phyloP scores from a whole-genome alignment of 2,113 vertebrate species.

The Boulengerochromis microlepis region DNA sequence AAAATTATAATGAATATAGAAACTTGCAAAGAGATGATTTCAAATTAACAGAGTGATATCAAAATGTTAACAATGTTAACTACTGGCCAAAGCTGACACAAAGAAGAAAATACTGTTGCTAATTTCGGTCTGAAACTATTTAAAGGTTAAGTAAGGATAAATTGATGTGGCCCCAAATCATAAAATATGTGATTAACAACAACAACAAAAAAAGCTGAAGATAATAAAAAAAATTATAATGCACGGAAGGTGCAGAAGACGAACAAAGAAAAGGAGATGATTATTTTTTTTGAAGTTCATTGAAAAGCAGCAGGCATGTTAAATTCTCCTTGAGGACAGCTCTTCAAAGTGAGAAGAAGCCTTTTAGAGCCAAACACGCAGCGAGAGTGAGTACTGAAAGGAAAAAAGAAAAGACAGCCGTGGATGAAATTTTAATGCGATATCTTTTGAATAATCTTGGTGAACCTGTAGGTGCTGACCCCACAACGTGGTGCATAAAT shows the following conservation, averaged over 20 bases:
- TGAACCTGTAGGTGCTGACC: not conserved
- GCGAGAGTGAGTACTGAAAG: not conserved
- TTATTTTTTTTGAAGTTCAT: not conserved
- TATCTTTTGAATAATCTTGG: not conserved
- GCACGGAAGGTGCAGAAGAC: not conserved
- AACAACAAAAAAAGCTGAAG: not conserved
- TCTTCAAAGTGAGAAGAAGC: slow-evolving; percentile 9
- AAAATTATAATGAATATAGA: not conserved
- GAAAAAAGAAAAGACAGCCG: not conserved
- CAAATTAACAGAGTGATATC: not conserved
- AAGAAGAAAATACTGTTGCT: not conserved
- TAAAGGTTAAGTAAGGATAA: not conserved
- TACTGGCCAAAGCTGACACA: not conserved
- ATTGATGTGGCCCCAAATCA: not conserved
- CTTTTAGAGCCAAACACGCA: not conserved
- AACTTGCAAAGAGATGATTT: not conserved
- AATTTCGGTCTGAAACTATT: not conserved
- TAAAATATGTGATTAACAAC: not conserved
- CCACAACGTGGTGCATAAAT: not conserved
- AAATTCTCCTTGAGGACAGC: not conserved
- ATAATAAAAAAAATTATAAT: not conserved
- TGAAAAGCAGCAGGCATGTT: not conserved
- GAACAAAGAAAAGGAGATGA: not conserved
- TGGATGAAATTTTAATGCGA: not conserved
- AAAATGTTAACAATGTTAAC: not conserved